A percentile compares a stretch with the other conserved stretches of the same genome.
Conservation (phyloP, 2,113 vertebrate genomes). For the Otocyon megalotis region DNA sequence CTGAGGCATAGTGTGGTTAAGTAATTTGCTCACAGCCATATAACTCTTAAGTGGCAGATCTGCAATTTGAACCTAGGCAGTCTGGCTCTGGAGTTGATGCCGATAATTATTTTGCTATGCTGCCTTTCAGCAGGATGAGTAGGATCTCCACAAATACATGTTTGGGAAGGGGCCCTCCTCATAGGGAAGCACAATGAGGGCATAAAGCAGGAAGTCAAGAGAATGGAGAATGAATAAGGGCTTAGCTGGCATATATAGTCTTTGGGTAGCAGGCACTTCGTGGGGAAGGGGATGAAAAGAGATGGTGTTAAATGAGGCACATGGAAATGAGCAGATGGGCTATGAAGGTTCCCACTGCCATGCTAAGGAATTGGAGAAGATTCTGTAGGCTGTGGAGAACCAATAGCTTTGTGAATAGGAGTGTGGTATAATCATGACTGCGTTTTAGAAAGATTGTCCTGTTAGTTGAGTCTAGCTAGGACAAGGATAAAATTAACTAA, state of each 20-base stretch:
- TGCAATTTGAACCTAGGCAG: not conserved
- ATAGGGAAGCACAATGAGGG: not conserved
- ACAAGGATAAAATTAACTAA: not conserved
- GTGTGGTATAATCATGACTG: accelerated
- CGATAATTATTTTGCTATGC: not conserved
- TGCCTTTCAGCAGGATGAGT: not conserved
- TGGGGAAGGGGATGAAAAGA: not conserved
- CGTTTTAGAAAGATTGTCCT: not conserved
- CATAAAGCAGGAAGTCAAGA: not conserved
- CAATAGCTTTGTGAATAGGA: not conserved
- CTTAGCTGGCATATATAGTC: not conserved
- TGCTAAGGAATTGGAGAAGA: not conserved
- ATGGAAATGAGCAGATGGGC: not conserved
- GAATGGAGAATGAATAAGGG: not conserved
- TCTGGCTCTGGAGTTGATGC: not conserved
- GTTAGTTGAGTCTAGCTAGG: not conserved
- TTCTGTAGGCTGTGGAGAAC: not conserved
- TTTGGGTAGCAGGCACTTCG: not conserved
- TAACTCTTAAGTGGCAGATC: not conserved
- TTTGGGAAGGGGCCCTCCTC: not conserved
- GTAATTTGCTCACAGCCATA: not conserved
- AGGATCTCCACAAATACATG: not conserved
- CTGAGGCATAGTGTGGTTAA: not conserved
- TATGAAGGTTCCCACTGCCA: not conserved
- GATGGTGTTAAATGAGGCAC: not conserved